phyloP scores from a whole-genome alignment of 2,797 vertebrate genomes.

The Coluber constrictor region DNA sequence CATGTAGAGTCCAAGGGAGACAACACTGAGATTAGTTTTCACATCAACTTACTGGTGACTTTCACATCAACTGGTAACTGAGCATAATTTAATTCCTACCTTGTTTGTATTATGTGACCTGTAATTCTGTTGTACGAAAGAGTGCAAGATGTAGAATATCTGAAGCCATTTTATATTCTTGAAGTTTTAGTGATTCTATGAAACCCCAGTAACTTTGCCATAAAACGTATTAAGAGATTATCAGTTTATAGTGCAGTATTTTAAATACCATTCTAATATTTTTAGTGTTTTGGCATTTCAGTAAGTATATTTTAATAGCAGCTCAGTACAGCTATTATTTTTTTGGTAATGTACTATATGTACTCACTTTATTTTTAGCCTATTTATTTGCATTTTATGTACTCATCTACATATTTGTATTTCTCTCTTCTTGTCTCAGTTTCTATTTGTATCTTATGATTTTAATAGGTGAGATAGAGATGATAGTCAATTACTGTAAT shows the following conservation, averaged over 20 bases:
- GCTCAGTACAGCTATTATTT: not conserved
- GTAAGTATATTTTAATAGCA: not conserved
- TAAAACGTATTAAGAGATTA: not conserved
- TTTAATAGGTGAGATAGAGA: not conserved
- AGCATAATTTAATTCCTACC: not conserved
- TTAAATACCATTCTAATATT: not conserved
- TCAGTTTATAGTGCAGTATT: not conserved
- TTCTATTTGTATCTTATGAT: not conserved
- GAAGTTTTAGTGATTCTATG: not conserved
- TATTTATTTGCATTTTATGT: not conserved
- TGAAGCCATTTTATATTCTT: not conserved
- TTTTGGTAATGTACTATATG: not conserved
- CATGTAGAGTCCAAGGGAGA: not conserved
- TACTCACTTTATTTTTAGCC: not conserved
- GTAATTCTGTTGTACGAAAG: not conserved
- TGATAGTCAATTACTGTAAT: not conserved
- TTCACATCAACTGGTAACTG: not conserved
- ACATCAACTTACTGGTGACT: not conserved
- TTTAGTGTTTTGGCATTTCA: not conserved
- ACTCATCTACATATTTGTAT: not conserved
- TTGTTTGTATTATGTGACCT: not conserved
- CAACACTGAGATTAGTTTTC: not conserved
- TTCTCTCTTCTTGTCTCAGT: not conserved
- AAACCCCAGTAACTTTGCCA: not conserved
- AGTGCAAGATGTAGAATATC: not conserved